phyloP scores from a whole-genome alignment of 2,113 vertebrate genomes.

The Epinephelus fuscoguttatus region DNA sequence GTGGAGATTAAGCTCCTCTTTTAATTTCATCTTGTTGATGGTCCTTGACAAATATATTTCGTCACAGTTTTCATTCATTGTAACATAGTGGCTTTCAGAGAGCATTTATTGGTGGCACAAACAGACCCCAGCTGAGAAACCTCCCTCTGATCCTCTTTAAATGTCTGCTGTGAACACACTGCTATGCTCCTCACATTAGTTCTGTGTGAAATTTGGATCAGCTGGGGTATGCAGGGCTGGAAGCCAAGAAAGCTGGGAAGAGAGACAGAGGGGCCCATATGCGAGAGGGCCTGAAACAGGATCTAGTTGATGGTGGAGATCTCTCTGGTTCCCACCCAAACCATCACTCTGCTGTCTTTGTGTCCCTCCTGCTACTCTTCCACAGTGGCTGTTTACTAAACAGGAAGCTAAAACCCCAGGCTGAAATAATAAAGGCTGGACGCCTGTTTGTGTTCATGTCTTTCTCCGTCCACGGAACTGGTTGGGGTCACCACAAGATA shows the following conservation, averaged over 20 bases:
- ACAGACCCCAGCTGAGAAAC: neutral
- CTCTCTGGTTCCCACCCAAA: slow-evolving; percentile 27
- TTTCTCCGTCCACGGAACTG: neutral
- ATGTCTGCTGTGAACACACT: neutral
- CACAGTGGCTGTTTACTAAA: slow-evolving; percentile 52
- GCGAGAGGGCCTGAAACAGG: slow-evolving; percentile 46
- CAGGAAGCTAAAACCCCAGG: slow-evolving; percentile 50
- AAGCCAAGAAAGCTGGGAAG: slow-evolving; percentile 42
- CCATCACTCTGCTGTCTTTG: slow-evolving; percentile 20
- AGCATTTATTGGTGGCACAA: neutral
- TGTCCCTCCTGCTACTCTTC: slow-evolving; percentile 26
- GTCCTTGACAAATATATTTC: neutral
- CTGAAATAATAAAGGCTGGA: slow-evolving; percentile 29
- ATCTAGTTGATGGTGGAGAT: slow-evolving; percentile 37
- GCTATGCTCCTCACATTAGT: neutral
- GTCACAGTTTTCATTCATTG: neutral
- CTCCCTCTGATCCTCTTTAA: slow-evolving; percentile 5
- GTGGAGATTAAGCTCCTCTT: neutral
- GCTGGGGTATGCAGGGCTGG: slow-evolving; percentile 33
- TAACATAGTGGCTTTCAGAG: neutral
- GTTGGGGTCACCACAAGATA: neutral
- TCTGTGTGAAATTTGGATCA: slow-evolving; percentile 59
- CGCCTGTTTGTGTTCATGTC: neutral
- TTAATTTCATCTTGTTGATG: neutral
- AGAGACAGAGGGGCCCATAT: slow-evolving; percentile 24